Evolutionary conservation across 2,797 vertebrate genomes (phyloP).

Genomic region (Neosilurus mollespiculum): DNA sequence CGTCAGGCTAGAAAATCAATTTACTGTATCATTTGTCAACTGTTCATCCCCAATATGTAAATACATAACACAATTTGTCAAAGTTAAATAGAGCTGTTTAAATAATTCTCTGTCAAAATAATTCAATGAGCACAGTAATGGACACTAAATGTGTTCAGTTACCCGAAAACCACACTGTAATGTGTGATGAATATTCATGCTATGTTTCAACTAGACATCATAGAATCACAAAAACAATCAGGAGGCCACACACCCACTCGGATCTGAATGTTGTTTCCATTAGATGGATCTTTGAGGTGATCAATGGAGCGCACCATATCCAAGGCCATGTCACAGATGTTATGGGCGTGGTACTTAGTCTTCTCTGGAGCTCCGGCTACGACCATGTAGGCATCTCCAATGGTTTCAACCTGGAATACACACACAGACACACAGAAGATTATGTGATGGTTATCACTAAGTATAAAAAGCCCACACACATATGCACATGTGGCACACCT

Average conservation of each 20-base stretch:
- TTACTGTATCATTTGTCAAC: too few relatives aligned
- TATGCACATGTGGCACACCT: neutral
- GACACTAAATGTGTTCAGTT: neutral
- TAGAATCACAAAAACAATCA: neutral
- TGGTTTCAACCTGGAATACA: conserved; percentile 72
- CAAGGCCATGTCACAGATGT: conserved; percentile 79
- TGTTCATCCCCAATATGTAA: neutral
- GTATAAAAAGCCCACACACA: neutral
- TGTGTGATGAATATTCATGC: neutral
- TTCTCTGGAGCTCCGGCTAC: conserved; percentile 76
- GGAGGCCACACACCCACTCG: conserved; percentile 67
- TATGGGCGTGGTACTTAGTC: conserved; percentile 76
- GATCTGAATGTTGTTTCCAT: conserved; percentile 77
- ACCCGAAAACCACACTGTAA: neutral
- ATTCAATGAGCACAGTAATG: neutral
- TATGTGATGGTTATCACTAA: neutral
- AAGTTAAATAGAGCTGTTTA: neutral
- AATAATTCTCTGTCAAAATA: neutral
- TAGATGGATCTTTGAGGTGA: conserved; percentile 77
- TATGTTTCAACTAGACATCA: neutral
- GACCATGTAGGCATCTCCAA: conserved; percentile 77
- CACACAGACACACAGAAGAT: neutral
- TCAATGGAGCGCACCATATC: conserved; percentile 78
- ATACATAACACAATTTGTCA: neutral
- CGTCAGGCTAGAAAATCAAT: neutral